Evolutionary conservation across 2,113 vertebrate species (phyloP), one percentile per base, ranked within the genome.

Genomic region (Platichthys flesus): DNA sequence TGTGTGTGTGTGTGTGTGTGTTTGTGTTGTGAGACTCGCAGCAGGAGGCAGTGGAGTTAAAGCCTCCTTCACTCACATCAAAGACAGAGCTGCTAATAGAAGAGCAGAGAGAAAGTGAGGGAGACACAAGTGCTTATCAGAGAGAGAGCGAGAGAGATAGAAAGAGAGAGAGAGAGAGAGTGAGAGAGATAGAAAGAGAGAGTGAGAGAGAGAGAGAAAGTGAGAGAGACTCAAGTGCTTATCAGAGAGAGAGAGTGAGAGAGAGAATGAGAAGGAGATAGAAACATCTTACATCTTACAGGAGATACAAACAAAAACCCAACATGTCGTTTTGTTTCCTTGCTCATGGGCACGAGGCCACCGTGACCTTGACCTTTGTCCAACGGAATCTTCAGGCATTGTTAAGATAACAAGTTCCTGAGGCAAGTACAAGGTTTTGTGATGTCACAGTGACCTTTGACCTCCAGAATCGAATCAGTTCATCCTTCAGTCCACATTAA

Each of bases 61-160:
- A 62, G 40, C 62, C 67, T 71, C 73, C 61, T 40, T 71, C 61
- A 40, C 9, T 57, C 67, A 28, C 47, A 82, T 76, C 79, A 82
- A 76, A 76, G 73, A 23, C 35, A 4, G 60, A 2, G 54, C 67
- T 15, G 61, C 37, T 60, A 31, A 45, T 81, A 23, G 56, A 60
- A 49, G 59, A 58, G 57, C 24, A 31, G 31, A 58, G 40, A 49
- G 58, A 67, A 24, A 24, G 47, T 2, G 76, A 35, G 20, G 35
- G 56, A 67, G 35, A 73, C 13, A 13, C 5, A 12, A 45, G 24
- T 2, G n/a, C 60, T 65, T 42, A 65, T 71, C 66, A 59, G 60
- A 60, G 59, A 24, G 40, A 63, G 66, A 49, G 26, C 54, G 60
- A 60, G 59, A 24, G 40, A 63, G 66, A 49, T 3, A 49, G 59